These are phyloP conservation scores for Thomomys bottae DNA, from an alignment of 2,113 vertebrate species.

Conservation along the genomic window DNA sequence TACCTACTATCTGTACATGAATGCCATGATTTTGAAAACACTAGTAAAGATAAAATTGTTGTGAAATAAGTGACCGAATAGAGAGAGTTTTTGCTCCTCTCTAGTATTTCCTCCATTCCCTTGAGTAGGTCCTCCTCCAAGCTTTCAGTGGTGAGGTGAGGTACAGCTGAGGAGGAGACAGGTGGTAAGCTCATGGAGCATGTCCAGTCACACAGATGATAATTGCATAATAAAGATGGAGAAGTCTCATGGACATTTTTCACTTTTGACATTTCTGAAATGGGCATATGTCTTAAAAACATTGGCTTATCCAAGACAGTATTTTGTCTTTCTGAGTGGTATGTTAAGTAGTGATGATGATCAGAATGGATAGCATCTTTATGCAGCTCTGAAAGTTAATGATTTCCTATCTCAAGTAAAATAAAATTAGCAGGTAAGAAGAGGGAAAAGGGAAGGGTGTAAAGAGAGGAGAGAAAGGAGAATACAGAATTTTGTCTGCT, in stretches of 20 bases:
- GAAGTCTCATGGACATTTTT: slow-evolving; percentile 1
- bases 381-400: neutral
- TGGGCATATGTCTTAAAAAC: slow-evolving; percentile 6
- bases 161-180: neutral
- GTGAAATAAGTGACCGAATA: neutral
- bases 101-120: neutral
- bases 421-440: neutral
- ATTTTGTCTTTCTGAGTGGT: slow-evolving; percentile 48
- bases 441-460: neutral
- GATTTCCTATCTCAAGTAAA: slow-evolving; percentile 8
- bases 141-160: neutral
- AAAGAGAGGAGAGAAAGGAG: neutral
- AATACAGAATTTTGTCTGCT: neutral
- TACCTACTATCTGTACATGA: slow-evolving; percentile 34
- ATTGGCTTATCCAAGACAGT: neutral
- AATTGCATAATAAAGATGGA: neutral
- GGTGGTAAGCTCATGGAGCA: neutral
- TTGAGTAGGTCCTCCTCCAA: neutral
- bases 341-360: slow-evolving; percentile 1
- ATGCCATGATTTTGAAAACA: slow-evolving; percentile 32
- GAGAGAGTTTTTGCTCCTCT: neutral
- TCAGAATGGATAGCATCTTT: slow-evolving; percentile 50
- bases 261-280: slow-evolving; percentile 43
- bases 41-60: neutral
- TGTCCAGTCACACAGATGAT: neutral